These are phyloP conservation scores for Tigriopus californicus DNA, from an alignment of 2,888 invertebrate species.

Conservation along the genomic window DNA sequence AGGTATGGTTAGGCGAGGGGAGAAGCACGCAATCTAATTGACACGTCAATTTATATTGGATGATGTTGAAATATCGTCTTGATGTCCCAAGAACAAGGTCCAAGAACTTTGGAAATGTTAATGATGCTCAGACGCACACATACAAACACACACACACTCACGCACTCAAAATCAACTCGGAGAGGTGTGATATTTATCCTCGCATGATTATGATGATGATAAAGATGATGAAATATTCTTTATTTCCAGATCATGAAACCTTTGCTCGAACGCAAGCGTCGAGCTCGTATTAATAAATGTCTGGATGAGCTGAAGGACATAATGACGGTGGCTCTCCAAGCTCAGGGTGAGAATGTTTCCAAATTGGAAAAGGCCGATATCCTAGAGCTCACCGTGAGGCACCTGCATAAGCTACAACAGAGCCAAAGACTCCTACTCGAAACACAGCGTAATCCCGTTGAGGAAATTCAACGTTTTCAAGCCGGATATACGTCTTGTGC, in stretches of 20 bases:
- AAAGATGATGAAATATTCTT: no score
- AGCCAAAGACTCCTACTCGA: conserved; percentile 20
- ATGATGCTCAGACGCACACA: no score
- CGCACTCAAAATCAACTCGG: no score
- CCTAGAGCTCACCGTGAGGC: conserved; percentile 23
- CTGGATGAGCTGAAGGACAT: conserved; percentile 60
- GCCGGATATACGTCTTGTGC: conserved; percentile 72
- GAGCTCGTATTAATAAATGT: conserved; percentile 60
- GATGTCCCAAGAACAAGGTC: no score
- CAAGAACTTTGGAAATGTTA: no score
- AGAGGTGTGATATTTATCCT: no score
- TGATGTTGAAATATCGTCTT: no score
- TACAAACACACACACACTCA: no score
- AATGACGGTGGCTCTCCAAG: conserved; percentile 55
- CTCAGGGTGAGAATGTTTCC: conserved; percentile 23
- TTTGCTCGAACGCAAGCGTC: conserved; percentile 52
- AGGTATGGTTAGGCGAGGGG: no score
- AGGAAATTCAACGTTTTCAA: conserved; percentile 58
- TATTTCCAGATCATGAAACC: conserved; percentile 46
- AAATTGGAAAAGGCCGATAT: conserved; percentile 24
- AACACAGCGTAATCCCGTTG: conserved; percentile 36
- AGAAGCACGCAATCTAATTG: no score
- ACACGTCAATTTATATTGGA: no score
- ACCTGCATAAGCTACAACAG: conserved; percentile 23
- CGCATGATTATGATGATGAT: no score